phyloP scores from a whole-genome alignment of 2,888 invertebrate genomes.

The Anoncus sp. region DNA sequence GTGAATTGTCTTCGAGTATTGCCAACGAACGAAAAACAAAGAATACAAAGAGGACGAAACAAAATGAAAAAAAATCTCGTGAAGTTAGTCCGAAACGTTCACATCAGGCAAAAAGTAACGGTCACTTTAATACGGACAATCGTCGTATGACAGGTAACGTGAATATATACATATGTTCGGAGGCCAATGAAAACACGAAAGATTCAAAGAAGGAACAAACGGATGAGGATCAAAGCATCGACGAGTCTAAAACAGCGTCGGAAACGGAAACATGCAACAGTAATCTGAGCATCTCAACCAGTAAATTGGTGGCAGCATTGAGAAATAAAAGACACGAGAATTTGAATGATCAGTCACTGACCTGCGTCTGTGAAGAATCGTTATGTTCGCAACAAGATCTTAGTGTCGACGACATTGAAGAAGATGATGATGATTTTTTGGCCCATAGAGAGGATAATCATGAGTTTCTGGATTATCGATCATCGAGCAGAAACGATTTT shows the following conservation, averaged over 20 bases:
- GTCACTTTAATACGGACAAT: slow-evolving; percentile 68
- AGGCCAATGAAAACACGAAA: slow-evolving; percentile 67
- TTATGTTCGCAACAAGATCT: slow-evolving; percentile 16
- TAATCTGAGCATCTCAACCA: slow-evolving; percentile 62
- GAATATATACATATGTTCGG: slow-evolving; percentile 78
- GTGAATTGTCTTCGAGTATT: slow-evolving; percentile 18
- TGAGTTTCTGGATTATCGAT: slow-evolving; percentile 24
- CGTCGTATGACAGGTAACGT: slow-evolving; percentile 77
- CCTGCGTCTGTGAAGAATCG: slow-evolving; percentile 44
- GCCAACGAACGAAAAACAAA: slow-evolving; percentile 20
- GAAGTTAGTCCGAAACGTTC: slow-evolving; percentile 17
- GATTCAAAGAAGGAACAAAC: slow-evolving; percentile 49
- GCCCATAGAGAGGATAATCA: slow-evolving; percentile 17
- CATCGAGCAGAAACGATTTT: slow-evolving; percentile 17
- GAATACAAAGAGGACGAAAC: slow-evolving; percentile 24
- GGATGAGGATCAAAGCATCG: slow-evolving; percentile 27
- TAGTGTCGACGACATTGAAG: slow-evolving; percentile 7
- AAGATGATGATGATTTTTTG: slow-evolving; percentile 23
- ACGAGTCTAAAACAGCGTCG: slow-evolving; percentile 63
- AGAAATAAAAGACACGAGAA: slow-evolving; percentile 57
- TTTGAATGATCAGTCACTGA: slow-evolving; percentile 40
- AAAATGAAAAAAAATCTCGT: slow-evolving; percentile 16
- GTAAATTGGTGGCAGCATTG: slow-evolving; percentile 66
- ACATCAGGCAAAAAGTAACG: slow-evolving; percentile 24
- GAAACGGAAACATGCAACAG: slow-evolving; percentile 64